Base-by-base conservation (phyloP, 2,888 invertebrate genomes). In the Lithophane ornitopus region DNA sequence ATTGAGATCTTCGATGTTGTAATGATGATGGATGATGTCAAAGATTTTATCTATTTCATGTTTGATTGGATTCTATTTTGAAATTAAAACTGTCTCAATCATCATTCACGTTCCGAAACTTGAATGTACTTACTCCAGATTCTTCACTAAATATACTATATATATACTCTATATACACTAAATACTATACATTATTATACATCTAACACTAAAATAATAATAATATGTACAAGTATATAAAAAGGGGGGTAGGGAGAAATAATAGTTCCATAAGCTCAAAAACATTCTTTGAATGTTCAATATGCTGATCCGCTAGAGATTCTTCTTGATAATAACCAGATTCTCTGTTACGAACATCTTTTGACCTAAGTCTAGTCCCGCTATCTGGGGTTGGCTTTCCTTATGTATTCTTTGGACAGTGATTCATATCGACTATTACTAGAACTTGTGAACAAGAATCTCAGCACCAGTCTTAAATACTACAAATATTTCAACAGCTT, bases 381-480 rank as follows among this genome's bases (percentile, higher is more conserved):
- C 46, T 59, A 52, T 16, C 6, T 14, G 7, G 14, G 11, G 9
- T 44, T 7, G 4, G 4, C 16, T 44, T n/a, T 39, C 16, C 16
- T n/a, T 34, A 7, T 49, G 12, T 14, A 28, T 26, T 9, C 8
- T 56, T n/a, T 41, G 22, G 16, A 2, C 22, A 34, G 22, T 73
- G n/a, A 56, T 16, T 80, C 62, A 63, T 49, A 12, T 56, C 2
- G 1, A 49, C 28, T 46, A 49, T 41, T 28, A 78, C 49, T 41
- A 56, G 9, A 62, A 56, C 56, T 52, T 9, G 14, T 6, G 19
- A 58, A 59, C 63, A 14, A 56, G 76, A 76, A 62, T 44, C 67
- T 81, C 34, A 65, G 41, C 65, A 39, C 16, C 56, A 49, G 49
- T n/a, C 41, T 62, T 66, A 65, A 69, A 82, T 82, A 77, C 63